phyloP scores from a whole-genome alignment of 2,797 vertebrate species.

The Girardinus metallicus region DNA sequence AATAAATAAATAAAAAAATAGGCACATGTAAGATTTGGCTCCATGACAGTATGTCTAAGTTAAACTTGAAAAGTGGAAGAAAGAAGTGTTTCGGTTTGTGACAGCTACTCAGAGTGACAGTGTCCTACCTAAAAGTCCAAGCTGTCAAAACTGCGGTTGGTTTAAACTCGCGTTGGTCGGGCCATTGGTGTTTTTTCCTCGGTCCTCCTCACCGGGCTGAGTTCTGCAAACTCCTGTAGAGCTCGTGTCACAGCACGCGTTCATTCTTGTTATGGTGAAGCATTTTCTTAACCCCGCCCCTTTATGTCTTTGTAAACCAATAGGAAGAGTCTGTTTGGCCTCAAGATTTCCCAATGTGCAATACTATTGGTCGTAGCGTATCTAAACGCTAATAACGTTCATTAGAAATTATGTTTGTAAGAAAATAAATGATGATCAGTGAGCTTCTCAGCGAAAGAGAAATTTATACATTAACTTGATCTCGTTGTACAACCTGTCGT shows the following conservation, averaged over 20 bases:
- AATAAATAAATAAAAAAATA: neutral
- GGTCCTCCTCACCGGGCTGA: neutral
- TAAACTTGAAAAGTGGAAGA: neutral
- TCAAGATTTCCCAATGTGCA: accelerated
- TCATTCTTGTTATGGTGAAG: slow-evolving; percentile 64
- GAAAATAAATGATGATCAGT: neutral
- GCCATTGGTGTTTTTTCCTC: slow-evolving; percentile 42
- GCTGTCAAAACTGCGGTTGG: slow-evolving; percentile 4
- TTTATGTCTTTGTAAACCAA: slow-evolving; percentile 27
- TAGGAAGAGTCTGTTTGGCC: neutral
- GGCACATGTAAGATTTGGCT: neutral
- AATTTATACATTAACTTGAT: neutral
- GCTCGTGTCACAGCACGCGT: slow-evolving; percentile 43
- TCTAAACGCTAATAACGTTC: neutral
- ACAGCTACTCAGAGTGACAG: neutral
- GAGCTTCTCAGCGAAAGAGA: too few species aligned
- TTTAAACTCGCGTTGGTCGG: neutral
- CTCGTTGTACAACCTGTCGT: neutral
- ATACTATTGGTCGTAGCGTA: slow-evolving; percentile 40
- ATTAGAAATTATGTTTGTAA: neutral
- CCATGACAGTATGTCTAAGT: neutral
- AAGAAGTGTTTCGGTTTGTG: neutral
- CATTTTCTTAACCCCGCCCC: slow-evolving; percentile 47
- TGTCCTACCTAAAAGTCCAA: slow-evolving; percentile 50
- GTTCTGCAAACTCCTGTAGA: neutral